Evolutionary conservation across 2,797 vertebrate species (phyloP).

Genomic region (Scolopax rusticola): DNA sequence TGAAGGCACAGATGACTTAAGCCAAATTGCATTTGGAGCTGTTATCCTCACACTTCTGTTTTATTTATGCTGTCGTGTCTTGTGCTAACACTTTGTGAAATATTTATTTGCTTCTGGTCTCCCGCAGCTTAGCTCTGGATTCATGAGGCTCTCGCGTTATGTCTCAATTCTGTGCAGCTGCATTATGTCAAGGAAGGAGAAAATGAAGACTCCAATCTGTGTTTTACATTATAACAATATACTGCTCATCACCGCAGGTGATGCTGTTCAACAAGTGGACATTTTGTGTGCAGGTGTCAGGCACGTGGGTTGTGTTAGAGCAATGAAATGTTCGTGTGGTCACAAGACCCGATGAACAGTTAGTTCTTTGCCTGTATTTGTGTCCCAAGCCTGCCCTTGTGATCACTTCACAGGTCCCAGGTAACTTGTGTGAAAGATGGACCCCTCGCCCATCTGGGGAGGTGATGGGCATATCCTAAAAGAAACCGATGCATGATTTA

Average conservation of each 20-base stretch:
- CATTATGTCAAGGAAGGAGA: conserved; percentile 33
- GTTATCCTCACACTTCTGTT: conserved; percentile 52
- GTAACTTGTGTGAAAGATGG: background rate
- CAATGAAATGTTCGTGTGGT: rapidly evolving
- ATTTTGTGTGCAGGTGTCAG: background rate
- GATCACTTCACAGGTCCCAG: background rate
- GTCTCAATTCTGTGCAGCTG: conserved; percentile 58
- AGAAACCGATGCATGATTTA: rapidly evolving
- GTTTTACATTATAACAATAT: background rate
- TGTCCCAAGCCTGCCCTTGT: background rate
- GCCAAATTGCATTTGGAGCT: conserved; percentile 68
- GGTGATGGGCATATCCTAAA: background rate
- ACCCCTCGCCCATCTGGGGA: background rate
- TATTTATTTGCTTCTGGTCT: conserved; percentile 74
- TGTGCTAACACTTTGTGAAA: conserved; percentile 72
- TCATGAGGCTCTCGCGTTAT: background rate
- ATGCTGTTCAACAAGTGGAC: background rate
- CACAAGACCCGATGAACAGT: background rate
- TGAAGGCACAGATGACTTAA: conserved; percentile 70
- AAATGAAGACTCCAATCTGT: conserved; percentile 22
- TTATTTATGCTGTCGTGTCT: conserved; percentile 72
- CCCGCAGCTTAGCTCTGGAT: conserved; percentile 47
- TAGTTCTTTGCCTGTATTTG: background rate
- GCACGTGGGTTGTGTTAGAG: background rate
- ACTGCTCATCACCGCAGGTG: background rate